Percentiles rank a stretch among this genome's conserved stretches.
These are phyloP conservation scores for Anhinga rufa DNA, from an alignment of 2,113 vertebrate genomes.

Conservation along the genomic window DNA sequence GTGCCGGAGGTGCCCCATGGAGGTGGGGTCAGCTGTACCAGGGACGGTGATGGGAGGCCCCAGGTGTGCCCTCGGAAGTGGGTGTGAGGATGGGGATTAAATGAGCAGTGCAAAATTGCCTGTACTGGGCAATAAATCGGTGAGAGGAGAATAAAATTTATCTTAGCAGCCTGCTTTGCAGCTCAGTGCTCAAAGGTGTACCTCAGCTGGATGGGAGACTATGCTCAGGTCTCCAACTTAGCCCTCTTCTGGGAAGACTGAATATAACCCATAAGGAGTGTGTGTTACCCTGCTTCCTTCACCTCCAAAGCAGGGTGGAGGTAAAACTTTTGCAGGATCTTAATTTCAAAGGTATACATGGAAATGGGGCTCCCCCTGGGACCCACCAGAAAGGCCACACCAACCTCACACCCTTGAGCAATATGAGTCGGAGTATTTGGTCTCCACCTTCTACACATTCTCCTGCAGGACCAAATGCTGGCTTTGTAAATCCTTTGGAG, in stretches of 20 bases:
- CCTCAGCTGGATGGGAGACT: not conserved
- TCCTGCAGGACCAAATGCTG: not conserved
- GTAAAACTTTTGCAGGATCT: not conserved
- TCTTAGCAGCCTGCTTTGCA: not conserved
- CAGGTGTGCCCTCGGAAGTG: not conserved
- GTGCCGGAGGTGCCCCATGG: not conserved
- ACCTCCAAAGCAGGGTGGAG: not conserved
- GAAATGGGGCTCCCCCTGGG: not conserved
- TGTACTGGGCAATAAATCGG: not conserved
- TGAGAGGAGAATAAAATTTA: not conserved
- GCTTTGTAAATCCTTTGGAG: not conserved
- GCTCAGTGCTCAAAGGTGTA: not conserved
- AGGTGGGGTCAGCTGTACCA: not conserved
- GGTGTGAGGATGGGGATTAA: not conserved
- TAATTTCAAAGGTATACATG: not conserved
- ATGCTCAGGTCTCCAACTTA: not conserved
- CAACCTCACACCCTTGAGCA: not conserved
- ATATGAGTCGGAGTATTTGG: not conserved
- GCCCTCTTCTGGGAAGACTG: not conserved
- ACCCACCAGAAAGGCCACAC: accelerated
- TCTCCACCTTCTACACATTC: not conserved
- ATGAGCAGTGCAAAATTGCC: not conserved
- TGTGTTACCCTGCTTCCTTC: not conserved
- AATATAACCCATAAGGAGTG: not conserved
- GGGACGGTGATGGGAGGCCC: no score